Evolutionary conservation across 2,888 invertebrate genomes (phyloP).

Genomic region (Panopea generosa): DNA sequence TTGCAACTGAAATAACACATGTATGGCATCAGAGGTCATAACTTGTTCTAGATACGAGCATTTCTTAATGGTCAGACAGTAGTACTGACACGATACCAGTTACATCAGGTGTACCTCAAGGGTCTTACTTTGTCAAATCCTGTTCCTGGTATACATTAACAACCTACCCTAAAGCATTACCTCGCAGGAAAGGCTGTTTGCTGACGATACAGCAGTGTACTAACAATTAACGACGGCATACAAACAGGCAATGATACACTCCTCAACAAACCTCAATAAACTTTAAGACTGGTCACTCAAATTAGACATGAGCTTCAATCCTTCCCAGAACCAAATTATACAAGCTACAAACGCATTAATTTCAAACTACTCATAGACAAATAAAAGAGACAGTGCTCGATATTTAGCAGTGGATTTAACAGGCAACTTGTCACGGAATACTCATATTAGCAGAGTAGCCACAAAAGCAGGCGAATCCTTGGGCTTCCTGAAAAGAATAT

Average conservation of each 20-base stretch:
- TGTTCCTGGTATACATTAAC: constrained; percentile 31
- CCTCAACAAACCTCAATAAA: constrained; percentile 12
- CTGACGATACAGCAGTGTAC: constrained; percentile 24
- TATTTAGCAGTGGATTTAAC: constrained; percentile 25
- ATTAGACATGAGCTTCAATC: constrained; percentile 32
- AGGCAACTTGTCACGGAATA: constrained; percentile 2
- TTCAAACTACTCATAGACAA: neutral
- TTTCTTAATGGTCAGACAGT: constrained; percentile 9
- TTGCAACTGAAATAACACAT: constrained; percentile 2
- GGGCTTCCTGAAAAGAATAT: neutral
- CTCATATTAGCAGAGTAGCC: neutral
- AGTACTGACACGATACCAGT: neutral
- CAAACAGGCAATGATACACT: neutral
- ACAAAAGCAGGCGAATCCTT: constrained; percentile 5
- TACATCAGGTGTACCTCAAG: constrained; percentile 25
- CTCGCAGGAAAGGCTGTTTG: constrained; percentile 29
- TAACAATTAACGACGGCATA: neutral
- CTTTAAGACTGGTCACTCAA: constrained; percentile 7
- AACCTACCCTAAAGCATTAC: constrained; percentile 13
- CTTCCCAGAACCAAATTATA: constrained; percentile 10
- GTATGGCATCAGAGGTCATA: constrained; percentile 6
- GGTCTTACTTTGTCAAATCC: constrained; percentile 31
- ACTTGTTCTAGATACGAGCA: constrained; percentile 6
- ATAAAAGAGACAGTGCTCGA: neutral
- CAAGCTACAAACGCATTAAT: neutral